Evolutionary conservation across 2,797 vertebrate species (phyloP).

Genomic region (Rhodeus uyekii): DNA sequence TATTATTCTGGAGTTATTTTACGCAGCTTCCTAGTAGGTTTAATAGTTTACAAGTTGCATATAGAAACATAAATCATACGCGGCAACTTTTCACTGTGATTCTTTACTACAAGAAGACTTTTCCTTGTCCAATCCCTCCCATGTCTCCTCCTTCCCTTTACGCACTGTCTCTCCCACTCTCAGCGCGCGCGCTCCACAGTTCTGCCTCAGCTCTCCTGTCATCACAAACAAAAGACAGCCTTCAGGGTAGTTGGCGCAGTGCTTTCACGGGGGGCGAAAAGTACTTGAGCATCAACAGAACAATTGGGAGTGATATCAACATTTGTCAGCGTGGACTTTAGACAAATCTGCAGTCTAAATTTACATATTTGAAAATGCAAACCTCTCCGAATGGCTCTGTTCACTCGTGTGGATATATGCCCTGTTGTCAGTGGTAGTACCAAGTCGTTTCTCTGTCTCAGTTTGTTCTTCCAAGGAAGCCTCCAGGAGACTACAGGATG

Average conservation of each 20-base stretch:
- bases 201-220: conserved; percentile 64
- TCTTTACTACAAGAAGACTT: conserved; percentile 43
- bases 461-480: conserved; percentile 62
- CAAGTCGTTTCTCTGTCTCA: conserved; percentile 62
- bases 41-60: neutral
- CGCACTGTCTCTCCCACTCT: conserved; percentile 63
- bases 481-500: conserved; percentile 67
- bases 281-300: conserved; percentile 22
- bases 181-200: conserved; percentile 62
- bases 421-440: conserved; percentile 69
- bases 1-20: neutral
- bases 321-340: conserved; percentile 18
- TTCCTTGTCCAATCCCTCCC: conserved; percentile 40
- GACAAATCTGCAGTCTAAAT: conserved; percentile 29
- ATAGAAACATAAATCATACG: neutral
- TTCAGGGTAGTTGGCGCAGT: conserved; percentile 32
- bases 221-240: conserved; percentile 57
- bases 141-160: conserved; percentile 44
- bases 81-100: conserved; percentile 3
- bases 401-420: conserved; percentile 67
- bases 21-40: neutral
- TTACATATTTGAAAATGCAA: conserved; percentile 65
- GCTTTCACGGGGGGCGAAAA: conserved; percentile 2
- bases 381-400: conserved; percentile 66
- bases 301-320: neutral